These are phyloP conservation scores for Clarias macrocephalus DNA, from an alignment of 2,113 vertebrate species.

Conservation along the genomic window DNA sequence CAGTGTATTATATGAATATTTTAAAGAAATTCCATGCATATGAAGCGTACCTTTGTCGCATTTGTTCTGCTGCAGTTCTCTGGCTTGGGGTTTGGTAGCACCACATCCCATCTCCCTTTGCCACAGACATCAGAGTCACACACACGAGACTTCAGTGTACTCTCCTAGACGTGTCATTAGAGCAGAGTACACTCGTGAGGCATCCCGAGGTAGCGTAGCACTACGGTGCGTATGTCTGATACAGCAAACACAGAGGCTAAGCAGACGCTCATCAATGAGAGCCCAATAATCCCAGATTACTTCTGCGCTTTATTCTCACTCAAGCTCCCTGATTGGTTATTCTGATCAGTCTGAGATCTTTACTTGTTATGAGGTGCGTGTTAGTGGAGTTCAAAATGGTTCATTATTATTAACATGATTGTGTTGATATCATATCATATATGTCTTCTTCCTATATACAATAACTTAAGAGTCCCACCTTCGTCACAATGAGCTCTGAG, in stretches of 20 bases:
- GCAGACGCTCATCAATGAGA: constrained; percentile 27
- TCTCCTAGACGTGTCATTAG: neutral
- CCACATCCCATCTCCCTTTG: constrained; percentile 73
- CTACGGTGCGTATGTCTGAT: neutral
- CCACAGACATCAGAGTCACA: neutral
- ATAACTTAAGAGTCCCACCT: too few species aligned
- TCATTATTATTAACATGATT: neutral
- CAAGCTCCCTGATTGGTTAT: constrained; percentile 27
- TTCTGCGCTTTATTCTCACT: neutral
- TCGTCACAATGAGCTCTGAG: too few species aligned
- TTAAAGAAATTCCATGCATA: too few species aligned
- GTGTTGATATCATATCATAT: neutral
- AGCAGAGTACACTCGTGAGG: neutral
- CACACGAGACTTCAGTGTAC: neutral
- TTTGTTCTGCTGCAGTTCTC: constrained; percentile 55
- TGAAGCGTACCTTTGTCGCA: constrained; percentile 63
- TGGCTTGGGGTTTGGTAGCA: constrained; percentile 60
- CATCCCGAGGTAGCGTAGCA: neutral
- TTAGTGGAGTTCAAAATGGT: too few species aligned
- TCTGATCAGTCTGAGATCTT: neutral
- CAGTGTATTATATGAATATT: neutral
- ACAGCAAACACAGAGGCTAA: neutral
- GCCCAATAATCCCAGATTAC: constrained; percentile 38
- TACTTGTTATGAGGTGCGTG: neutral
- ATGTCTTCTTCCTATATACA: neutral